Evolutionary conservation across 2,113 vertebrate genomes (phyloP).

Genomic region (Rhagologus leucostigma): DNA sequence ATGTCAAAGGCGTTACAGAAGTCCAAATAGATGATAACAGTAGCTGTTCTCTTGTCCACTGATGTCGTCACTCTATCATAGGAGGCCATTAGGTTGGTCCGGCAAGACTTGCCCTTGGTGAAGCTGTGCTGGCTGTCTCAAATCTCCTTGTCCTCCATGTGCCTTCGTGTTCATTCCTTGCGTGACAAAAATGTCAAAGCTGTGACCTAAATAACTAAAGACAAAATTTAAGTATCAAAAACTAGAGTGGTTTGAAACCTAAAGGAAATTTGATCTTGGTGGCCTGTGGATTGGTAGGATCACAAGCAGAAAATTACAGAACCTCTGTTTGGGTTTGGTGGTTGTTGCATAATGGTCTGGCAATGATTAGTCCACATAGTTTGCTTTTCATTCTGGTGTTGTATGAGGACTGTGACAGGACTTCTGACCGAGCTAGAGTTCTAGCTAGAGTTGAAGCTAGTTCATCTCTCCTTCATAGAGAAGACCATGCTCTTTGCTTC

Average conservation of each 20-base stretch:
- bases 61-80: neutral
- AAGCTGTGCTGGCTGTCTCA: neutral
- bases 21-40: neutral
- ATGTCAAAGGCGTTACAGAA: neutral
- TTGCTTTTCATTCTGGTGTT: neutral
- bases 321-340: neutral
- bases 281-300: neutral
- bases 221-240: neutral
- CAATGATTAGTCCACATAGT: accelerated
- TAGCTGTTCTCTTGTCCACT: neutral
- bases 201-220: neutral
- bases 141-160: neutral
- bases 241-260: neutral
- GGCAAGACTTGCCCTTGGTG: neutral
- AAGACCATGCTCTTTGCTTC: neutral
- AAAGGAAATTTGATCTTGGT: neutral
- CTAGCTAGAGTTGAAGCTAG: neutral
- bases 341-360: neutral
- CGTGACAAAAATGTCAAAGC: neutral
- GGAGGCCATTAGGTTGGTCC: neutral
- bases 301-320: neutral
- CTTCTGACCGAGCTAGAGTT: accelerated
- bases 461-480: neutral
- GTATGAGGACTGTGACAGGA: neutral
- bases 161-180: neutral